Base-by-base conservation (phyloP, 2,888 invertebrate genomes). In the Hirudinaria manillensis region DNA sequence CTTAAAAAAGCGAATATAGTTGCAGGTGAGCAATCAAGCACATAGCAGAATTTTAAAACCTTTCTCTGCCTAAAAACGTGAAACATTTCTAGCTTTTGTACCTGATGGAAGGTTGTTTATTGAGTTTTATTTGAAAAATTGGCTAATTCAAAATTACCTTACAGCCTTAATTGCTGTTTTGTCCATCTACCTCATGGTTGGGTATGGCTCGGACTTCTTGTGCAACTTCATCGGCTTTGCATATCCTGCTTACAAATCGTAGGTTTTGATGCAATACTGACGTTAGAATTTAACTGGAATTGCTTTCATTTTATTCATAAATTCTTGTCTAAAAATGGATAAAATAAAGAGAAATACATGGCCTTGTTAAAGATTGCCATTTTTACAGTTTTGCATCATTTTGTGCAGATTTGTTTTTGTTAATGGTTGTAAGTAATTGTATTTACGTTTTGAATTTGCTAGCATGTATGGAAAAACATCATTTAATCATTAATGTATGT, bases 211-310 rank as follows among this genome's bases (percentile, higher is more conserved):
- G 21, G 72, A 51, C 10, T 76, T 76, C 53, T 24, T 76, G 38
- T 76, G 76, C 68, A 74, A 74, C 70, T 56, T 76, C 68, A 76
- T 76, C 38, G 76, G 76, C n/a, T 76, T 76, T 65, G 29, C 65
- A 24, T 76, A 76, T 38, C 76, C 76, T 34, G 76, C 76, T 34
- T 76, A 76, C 29, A 38, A 74, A 10, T 76, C 76, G 76, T 76
- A 66, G 65, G 72, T 56, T 45, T 70, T 68, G 16, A 45, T 61
- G 13, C 19, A 2, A 6, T 24, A 29, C 10, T 61, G 10, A 29
- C 10, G 29, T 61, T 16, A 53, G n/a, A n/a, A 10, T 36, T 36
- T 3, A 36, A 36, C 36, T 6, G 10, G 10, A 6, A 36, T 36
- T 67, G 27, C 13, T 2, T 67, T 7, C 21, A 27, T 32, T 29